Evolutionary conservation across 2,113 vertebrate genomes (phyloP).

Genomic region (Acanthochromis polyacanthus): DNA sequence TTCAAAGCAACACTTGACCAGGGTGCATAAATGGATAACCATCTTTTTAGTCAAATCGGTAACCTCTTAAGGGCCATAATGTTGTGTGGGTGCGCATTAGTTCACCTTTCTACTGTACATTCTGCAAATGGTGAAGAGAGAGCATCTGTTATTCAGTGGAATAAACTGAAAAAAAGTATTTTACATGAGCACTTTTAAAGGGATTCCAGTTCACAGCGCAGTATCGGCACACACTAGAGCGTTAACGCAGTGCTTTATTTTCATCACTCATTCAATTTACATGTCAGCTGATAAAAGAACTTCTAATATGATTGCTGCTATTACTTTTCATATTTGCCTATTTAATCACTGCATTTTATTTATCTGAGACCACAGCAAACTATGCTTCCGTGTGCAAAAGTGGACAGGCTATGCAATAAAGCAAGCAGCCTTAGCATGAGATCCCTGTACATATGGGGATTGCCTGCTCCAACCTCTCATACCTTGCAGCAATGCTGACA

Average conservation of each 20-base stretch:
- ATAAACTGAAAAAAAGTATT: constrained; percentile 6
- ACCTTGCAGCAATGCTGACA: constrained; percentile 59
- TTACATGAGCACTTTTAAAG: constrained; percentile 5
- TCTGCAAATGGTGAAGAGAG: constrained; percentile 5
- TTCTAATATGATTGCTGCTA: constrained; percentile 5
- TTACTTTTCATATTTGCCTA: not conserved
- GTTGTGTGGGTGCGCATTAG: constrained; percentile 23
- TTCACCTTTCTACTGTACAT: constrained; percentile 27
- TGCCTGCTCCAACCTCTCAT: constrained; percentile 36
- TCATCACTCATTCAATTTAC: constrained; percentile 4
- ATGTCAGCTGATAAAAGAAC: not conserved
- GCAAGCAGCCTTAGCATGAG: constrained; percentile 7
- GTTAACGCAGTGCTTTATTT: constrained; percentile 5
- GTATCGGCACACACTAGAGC: not conserved
- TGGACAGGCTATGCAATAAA: constrained; percentile 26
- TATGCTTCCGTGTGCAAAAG: constrained; percentile 15
- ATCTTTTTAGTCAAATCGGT: constrained; percentile 8
- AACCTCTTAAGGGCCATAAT: constrained; percentile 37
- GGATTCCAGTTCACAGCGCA: not conserved
- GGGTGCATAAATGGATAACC: constrained; percentile 18
- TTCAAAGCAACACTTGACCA: constrained; percentile 46
- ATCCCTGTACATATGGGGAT: constrained; percentile 39
- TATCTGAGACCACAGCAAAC: not conserved
- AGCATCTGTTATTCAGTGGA: constrained; percentile 25
- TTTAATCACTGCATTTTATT: not conserved